A percentile compares a stretch with the other conserved stretches of the same genome.
phyloP scores from a whole-genome alignment of 2,797 vertebrate species.

The Podarcis lilfordi region DNA sequence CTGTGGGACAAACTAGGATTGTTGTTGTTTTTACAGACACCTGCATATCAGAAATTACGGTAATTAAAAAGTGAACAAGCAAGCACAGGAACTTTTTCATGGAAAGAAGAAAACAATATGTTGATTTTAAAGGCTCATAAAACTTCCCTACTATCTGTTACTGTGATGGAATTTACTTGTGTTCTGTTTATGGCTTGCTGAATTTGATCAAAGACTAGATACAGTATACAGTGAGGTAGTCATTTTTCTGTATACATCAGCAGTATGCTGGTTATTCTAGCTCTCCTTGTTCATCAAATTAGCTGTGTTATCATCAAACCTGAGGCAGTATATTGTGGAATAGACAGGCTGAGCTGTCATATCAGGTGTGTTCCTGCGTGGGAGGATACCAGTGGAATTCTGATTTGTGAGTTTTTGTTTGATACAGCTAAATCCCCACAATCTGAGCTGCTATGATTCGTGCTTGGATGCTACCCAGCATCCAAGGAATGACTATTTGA shows the following conservation, averaged over 20 bases:
- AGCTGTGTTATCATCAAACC: conserved; percentile 23
- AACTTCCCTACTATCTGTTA: background rate
- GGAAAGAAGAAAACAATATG: background rate
- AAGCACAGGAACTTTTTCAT: no score
- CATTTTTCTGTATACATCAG: conserved; percentile 66
- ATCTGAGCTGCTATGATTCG: conserved; percentile 38
- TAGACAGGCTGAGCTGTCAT: conserved; percentile 24
- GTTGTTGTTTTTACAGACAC: background rate
- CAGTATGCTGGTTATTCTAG: conserved; percentile 41
- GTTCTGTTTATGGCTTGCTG: conserved; percentile 14
- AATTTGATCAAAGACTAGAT: conserved; percentile 34
- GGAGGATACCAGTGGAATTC: conserved; percentile 19
- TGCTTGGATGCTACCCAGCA: conserved; percentile 9
- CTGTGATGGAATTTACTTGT: background rate
- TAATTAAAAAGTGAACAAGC: background rate
- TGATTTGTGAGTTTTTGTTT: conserved; percentile 31
- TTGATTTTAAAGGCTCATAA: background rate
- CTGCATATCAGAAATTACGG: background rate
- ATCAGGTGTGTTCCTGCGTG: accelerated
- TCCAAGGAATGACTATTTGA: background rate
- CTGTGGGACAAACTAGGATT: background rate
- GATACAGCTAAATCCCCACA: conserved; percentile 34
- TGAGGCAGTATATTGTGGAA: conserved; percentile 31
- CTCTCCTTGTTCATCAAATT: conserved; percentile 36
- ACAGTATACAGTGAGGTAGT: conserved; percentile 37